Evolutionary conservation across 2,888 invertebrate species (phyloP), one percentile per base, ranked within the genome.

Genomic region (Acanthococcus lagerstroemiae): DNA sequence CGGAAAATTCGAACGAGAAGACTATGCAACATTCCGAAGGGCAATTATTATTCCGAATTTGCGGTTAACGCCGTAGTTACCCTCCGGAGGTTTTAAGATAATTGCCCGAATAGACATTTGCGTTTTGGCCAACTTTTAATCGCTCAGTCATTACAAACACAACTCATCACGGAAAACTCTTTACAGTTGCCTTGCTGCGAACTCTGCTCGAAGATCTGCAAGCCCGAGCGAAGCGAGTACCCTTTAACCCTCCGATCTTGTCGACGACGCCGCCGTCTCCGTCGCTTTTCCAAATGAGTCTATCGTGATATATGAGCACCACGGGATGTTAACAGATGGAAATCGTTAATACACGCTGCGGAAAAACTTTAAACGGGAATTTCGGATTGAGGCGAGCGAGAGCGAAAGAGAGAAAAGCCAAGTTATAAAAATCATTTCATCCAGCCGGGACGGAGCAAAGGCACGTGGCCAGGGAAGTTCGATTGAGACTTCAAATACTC

Each of bases 81-180:
- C 45, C 57, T 21, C 17, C 57, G 57, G 45, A 57, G 57, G 57
- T 44, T 44, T 57, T 57, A 57, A 57, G 57, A 57, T 57, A 57
- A 57, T 57, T 57, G 57, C 57, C 45, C 57, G 57, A 57, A 37
- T 57, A 57, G 57, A 57, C 57, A 57, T 57, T 57, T 57, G 57
- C 57, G 57, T 57, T 57, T 57, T 57, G 57, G 57, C 57, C 57
- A 57, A 57, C 57, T 57, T 57, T 57, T 57, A 57, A 57, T 57
- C 57, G 57, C 57, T 57, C 57, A 57, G 57, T 57, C 57, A 57
- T 57, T 57, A 57, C 45, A 45, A 57, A 45, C 57, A 25, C 57
- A 37, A 57, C 57, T 57, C 57, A 57, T 57, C 57, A 45, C 21
- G 57, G 57, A 57, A 57, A 57, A 57, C 57, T 57, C 57, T 57